A percentile compares a stretch with the other conserved stretches of the same genome.
These are phyloP conservation scores for Rhingia campestris DNA, from an alignment of 2,888 invertebrate species.

Conservation along the genomic window DNA sequence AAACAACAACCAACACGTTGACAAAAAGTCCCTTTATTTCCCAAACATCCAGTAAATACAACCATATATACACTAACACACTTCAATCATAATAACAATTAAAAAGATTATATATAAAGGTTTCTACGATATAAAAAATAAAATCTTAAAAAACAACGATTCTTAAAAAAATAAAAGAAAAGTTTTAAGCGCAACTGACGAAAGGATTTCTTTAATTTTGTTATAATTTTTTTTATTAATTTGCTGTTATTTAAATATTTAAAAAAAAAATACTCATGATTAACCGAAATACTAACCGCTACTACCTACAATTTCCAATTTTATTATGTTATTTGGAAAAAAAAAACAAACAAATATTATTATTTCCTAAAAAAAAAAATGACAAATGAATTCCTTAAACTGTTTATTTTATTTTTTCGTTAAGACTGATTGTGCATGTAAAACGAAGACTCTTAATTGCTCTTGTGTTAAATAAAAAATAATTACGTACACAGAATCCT, in stretches of 20 bases:
- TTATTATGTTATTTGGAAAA: conserved; percentile 41
- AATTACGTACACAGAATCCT: conserved; percentile 27
- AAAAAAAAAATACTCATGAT: conserved; percentile 60
- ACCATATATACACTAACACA: conserved; percentile 1
- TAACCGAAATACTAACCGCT: conserved; percentile 67
- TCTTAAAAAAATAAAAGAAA: conserved; percentile 8
- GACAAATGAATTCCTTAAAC: conserved; percentile 19
- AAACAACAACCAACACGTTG: background rate
- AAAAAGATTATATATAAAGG: conserved; percentile 14
- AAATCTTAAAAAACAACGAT: conserved; percentile 43
- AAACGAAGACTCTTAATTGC: conserved; percentile 43
- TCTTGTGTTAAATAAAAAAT: conserved; percentile 29
- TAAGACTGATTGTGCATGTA: conserved; percentile 64
- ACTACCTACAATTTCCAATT: conserved; percentile 62
- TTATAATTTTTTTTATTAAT: conserved; percentile 7
- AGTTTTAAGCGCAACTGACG: conserved; percentile 32
- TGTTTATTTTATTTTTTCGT: conserved; percentile 27
- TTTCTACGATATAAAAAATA: conserved; percentile 34
- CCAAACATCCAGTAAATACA: background rate
- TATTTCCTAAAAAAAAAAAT: background rate
- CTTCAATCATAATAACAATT: background rate
- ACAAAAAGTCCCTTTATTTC: background rate
- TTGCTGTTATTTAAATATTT: conserved; percentile 10
- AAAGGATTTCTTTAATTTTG: conserved; percentile 36
- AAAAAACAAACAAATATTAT: background rate